Base-by-base conservation (phyloP, 2,113 vertebrate species). In the Channa argus region DNA sequence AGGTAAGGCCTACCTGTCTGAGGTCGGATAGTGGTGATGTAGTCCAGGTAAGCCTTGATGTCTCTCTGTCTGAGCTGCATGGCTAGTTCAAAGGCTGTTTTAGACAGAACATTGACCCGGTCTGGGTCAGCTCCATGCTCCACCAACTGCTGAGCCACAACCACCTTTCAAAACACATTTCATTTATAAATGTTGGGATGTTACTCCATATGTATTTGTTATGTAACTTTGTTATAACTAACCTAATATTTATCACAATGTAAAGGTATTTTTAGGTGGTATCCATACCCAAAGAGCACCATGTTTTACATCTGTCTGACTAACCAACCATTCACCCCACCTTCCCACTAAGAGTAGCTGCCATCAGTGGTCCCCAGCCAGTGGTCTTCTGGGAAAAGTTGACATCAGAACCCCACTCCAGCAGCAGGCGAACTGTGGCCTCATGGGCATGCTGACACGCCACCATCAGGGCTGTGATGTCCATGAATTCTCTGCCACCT, bases 331-430 rank as follows among this genome's bases (percentile, higher is more conserved):
- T 8, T 38, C 8, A 34, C 9, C 63, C 10, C 52, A 92, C 95
- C 86, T 95, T 95, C 11, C 96, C 98, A 0, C 91, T 93, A 15
- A 96, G 91, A 0, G 96, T 96, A 0, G 97, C 95, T 71, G 97
- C 86, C 98, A 99, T 99, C 59, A 99, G 91, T 0, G 98, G 96
- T 61, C 94, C 98, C 97, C 97, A 99, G 67, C 96, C 96, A 8
- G 96, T 95, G 0, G 95, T 95, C 87, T 92, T 95, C 74, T 96
- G 91, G 3, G 79, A 71, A 3, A 92, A 94, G 90, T 95, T 97
- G 58, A 95, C 95, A 13, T 98, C 96, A 0, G 96, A 95, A 36
- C 97, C 97, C 96, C 97, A 99, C 54, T 99, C 98, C 44, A 98
- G 39, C 39, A 99, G 90, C 63, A 98, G 92, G 9, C 92, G 92